Base-by-base conservation (phyloP, 2,113 vertebrate genomes). In the Pelodiscus sinensis region DNA sequence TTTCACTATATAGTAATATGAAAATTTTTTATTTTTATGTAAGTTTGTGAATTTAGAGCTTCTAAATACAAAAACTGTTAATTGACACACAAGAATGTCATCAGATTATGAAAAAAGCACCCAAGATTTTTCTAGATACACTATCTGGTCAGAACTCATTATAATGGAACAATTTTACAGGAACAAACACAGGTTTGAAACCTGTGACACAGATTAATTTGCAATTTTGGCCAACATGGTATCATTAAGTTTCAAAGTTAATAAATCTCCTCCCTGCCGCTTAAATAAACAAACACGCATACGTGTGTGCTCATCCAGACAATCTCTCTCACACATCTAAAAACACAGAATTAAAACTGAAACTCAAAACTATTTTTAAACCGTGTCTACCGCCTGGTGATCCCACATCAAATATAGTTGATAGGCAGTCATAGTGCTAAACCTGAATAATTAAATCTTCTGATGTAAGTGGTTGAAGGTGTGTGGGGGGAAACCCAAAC, bases 101-200 rank as follows among this genome's bases (percentile, higher is more conserved):
- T 71, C 25, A 1, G 65, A 88, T 81, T 44, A 58, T 82, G 79
- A 95, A 97, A 94, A 89, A 96, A 68, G 44, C 44, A 44, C 44
- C 44, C 14, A 79, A 24, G 52, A 58, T 93, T 94, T 93, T 96
- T 91, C 79, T 93, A 82, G 90, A 92, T 94, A 91, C 88, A 90
- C 85, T 95, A 95, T 92, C 77, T 94, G 54, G 38, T 90, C 50
- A 94, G 75, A 81, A 95, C 94, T 96, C 79, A 97, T 88, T 96
- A 44, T 91, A 89, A 90, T 89, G 81, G 29, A 92, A 57, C 93
- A 94, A 89, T 95, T 96, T 96, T 94, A 96, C 80, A 94, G 92
- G 88, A 97, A 86, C 88, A 97, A 96, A 93, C 54, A 92, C 38
- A 95, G 60, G 92, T 92, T 85, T 97, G 31, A 96, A 97, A 95